Conservation (phyloP, 2,113 vertebrate species). For the Tyrannus savana region DNA sequence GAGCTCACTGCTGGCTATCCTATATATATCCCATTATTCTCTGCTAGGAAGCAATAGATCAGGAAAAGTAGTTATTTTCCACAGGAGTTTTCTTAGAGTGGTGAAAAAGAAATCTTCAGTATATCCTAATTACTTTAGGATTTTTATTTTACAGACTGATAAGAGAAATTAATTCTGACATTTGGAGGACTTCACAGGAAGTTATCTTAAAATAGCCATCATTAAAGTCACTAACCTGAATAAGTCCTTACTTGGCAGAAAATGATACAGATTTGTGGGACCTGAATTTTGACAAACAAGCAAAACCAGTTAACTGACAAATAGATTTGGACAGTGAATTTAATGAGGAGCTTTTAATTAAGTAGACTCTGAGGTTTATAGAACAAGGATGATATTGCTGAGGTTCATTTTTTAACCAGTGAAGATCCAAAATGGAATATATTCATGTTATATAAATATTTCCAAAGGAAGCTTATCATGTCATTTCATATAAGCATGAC, state of each 20-base stretch:
- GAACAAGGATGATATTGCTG: not conserved
- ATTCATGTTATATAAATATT: not conserved
- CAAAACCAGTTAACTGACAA: not conserved
- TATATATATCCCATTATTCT: not conserved
- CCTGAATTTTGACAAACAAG: not conserved
- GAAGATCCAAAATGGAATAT: not conserved
- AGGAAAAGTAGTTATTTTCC: not conserved
- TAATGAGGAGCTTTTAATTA: not conserved
- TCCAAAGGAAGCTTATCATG: not conserved
- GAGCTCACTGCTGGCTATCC: not conserved
- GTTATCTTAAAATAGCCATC: not conserved
- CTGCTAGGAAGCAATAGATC: not conserved
- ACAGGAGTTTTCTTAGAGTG: not conserved
- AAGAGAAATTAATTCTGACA: not conserved
- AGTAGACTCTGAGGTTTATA: not conserved
- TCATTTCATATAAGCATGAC: not conserved
- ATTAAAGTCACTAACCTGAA: not conserved
- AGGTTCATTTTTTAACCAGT: not conserved
- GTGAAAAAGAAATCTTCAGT: not conserved
- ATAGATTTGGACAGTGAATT: not conserved
- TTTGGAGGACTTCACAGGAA: not conserved
- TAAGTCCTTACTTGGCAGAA: not conserved
- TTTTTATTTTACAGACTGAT: constrained; percentile 1
- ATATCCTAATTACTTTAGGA: not conserved
- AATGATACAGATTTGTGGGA: not conserved